Percentiles rank a stretch among this genome's conserved stretches.
Conservation (phyloP, 2,113 vertebrate genomes). For the Hippocampus zosterae region DNA sequence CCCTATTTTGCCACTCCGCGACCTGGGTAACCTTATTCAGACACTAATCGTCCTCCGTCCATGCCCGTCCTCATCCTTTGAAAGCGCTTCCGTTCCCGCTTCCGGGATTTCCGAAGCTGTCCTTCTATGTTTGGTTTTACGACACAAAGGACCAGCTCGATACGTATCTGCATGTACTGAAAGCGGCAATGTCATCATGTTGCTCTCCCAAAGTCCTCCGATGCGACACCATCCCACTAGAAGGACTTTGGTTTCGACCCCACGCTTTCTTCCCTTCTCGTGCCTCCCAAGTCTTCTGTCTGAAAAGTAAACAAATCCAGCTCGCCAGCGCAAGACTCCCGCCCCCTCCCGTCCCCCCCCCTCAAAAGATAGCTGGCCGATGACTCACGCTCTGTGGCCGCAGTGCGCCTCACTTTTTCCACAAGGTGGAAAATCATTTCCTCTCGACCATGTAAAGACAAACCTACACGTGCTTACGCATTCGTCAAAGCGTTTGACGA, state of each 20-base stretch:
- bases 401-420: conserved; percentile 69
- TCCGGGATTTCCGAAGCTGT: too few species aligned
- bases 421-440: conserved; percentile 70
- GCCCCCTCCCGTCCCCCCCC: conserved; percentile 39
- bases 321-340: conserved; percentile 59
- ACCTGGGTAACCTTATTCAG: too few species aligned
- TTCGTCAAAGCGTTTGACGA: conserved; percentile 28
- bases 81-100: too few species aligned
- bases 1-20: too few species aligned
- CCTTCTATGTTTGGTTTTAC: too few species aligned
- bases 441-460: conserved; percentile 55
- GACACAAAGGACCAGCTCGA: too few species aligned
- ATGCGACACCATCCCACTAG: not conserved
- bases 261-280: conserved; percentile 50
- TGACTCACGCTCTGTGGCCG: conserved; percentile 68
- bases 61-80: too few species aligned
- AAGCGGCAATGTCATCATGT: not conserved
- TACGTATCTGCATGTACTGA: not conserved
- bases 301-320: conserved; percentile 73
- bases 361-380: conserved; percentile 67
- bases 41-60: too few species aligned
- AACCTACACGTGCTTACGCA: conserved; percentile 50
- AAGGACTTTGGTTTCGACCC: conserved; percentile 33
- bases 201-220: too few species aligned
- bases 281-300: conserved; percentile 62